Base-by-base conservation (phyloP, 2,888 invertebrate genomes). In the Chromoteleia sp. region DNA sequence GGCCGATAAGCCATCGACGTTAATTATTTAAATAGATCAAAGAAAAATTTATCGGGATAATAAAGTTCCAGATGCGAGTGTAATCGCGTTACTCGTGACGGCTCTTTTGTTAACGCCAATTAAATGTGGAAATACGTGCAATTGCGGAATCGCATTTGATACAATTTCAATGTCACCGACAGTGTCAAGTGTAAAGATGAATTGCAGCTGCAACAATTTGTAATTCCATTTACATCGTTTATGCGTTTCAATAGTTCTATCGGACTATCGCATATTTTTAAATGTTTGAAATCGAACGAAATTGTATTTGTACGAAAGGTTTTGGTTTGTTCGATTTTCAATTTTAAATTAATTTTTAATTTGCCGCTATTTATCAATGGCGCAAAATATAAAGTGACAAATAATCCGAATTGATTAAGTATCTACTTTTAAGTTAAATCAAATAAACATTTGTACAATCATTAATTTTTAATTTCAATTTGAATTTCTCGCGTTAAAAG, bases 181-280 rank as follows among this genome's bases (percentile, higher is more conserved):
- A 65, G 67, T 73, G 73, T 74, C 73, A 81, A 79, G 78, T 78
- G 50, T 65, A 78, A 74, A 56, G 78, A 74, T 74, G 54, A 82
- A 78, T 78, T 74, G 65, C 67, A 74, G 56, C 39, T 65, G 74
- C 45, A 39, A 48, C 45, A n/a, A 48, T 48, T 75, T 58, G 50
- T 12, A 56, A 77, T 54, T 43, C 33, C 33, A 83, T 77, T 70
- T 71, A 29, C 59, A 36, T 58, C 76, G 48, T 29, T 70, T 33
- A 52, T 58, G 21, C 54, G 39, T 65, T 56, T 59, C 45, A 45
- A 30, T 50, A 2, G 25, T 6, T 25, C 25, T 2, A 25, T 25
- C 25, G 25, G 2, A 25, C 2, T 29, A 21, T 25, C 12, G 17
- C 30, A 73, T 61, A 73, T 59, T 63, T 73, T 73, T 45, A 43